These are phyloP conservation scores for Spilosoma lubricipeda DNA, from an alignment of 2,888 invertebrate genomes.

Conservation along the genomic window DNA sequence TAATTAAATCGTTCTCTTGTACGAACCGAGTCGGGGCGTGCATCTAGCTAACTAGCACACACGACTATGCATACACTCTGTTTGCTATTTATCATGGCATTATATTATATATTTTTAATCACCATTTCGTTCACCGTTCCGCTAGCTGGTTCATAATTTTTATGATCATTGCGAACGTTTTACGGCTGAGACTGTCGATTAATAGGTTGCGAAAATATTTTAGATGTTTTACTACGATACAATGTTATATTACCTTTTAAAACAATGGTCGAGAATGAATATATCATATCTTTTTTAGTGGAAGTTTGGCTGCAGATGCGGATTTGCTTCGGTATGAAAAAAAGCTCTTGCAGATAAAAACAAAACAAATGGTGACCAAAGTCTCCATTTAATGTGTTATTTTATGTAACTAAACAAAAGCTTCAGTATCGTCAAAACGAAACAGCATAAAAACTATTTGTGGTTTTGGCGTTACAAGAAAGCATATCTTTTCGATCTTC, in stretches of 20 bases:
- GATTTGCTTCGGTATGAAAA: too few species aligned
- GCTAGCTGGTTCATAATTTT: too few species aligned
- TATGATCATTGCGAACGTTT: not conserved
- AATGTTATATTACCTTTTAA: not conserved
- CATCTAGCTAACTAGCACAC: conserved; percentile 78
- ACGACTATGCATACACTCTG: conserved; percentile 42
- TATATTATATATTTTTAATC: not conserved
- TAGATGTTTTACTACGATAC: not conserved
- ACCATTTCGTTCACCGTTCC: not conserved
- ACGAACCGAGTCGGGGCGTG: conserved; percentile 71
- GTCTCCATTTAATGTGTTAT: not conserved
- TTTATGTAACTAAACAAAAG: not conserved
- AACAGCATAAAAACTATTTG: not conserved
- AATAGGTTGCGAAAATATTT: not conserved
- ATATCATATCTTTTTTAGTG: not conserved
- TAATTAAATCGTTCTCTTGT: conserved; percentile 83
- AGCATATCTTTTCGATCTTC: not conserved
- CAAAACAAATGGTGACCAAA: too few species aligned
- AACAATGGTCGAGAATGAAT: not conserved
- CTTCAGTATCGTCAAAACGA: not conserved
- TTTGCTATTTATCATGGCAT: conserved; percentile 13
- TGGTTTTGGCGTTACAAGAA: not conserved
- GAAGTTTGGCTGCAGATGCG: too few species aligned
- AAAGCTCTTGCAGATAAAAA: not conserved
- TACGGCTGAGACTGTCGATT: not conserved